Evolutionary conservation across 1,140 invertebrate species (phyloP).

Genomic region (Pachyrhynchus sulphureomaculatus): DNA sequence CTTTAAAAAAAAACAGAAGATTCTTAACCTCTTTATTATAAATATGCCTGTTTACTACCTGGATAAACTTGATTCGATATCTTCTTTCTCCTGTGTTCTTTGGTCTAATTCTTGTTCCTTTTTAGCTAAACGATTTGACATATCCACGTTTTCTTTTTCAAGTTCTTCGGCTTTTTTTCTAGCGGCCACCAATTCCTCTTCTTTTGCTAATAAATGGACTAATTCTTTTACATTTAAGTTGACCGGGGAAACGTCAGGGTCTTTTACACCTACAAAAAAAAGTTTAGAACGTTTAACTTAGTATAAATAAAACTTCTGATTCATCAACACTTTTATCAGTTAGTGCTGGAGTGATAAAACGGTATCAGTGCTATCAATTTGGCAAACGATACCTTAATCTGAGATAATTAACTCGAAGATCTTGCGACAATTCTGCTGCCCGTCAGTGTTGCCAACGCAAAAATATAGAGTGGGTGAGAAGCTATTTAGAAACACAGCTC

Average conservation of each 20-base stretch:
- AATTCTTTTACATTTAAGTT: conserved; percentile 91
- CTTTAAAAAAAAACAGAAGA: too few species aligned
- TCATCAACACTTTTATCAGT: background rate
- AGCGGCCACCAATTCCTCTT: conserved; percentile 88
- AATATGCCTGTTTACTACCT: too few species aligned
- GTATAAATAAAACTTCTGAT: too few species aligned
- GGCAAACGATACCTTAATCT: too few species aligned
- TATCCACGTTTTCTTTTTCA: conserved; percentile 85
- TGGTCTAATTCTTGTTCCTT: conserved; percentile 93
- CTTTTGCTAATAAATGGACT: conserved; percentile 87
- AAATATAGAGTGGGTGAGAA: background rate
- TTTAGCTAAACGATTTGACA: conserved; percentile 81
- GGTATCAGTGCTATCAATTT: too few species aligned
- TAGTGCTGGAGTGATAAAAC: too few species aligned
- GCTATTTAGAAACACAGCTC: too few species aligned
- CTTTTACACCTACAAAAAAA: conserved; percentile 51
- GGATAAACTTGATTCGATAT: conserved; percentile 79
- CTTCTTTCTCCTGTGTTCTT: conserved; percentile 88
- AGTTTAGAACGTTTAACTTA: too few species aligned
- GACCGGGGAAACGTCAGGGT: conserved; percentile 82
- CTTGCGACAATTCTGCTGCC: background rate
- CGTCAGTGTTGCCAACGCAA: background rate
- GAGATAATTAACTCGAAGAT: background rate
- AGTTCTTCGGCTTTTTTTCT: conserved; percentile 84
- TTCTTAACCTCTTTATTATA: too few species aligned